Conservation (phyloP, 2,113 vertebrate genomes). For the Malaclemys terrapin region DNA sequence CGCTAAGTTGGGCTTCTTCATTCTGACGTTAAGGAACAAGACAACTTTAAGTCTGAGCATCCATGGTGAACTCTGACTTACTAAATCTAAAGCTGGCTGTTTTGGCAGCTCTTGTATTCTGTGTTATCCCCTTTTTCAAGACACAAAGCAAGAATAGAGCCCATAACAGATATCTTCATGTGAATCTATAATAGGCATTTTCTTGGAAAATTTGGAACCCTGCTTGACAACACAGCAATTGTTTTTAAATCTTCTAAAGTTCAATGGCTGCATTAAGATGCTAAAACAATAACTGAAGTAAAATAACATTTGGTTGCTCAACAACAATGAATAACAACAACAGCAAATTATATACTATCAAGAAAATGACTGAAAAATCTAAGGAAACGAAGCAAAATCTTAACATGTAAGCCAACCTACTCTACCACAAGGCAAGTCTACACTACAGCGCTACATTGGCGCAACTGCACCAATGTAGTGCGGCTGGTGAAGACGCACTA, state of each 20-base stretch:
- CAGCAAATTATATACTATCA: no score
- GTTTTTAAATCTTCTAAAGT: not conserved
- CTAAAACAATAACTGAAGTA: not conserved
- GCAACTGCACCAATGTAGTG: no score
- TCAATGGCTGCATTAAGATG: not conserved
- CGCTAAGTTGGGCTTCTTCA: not conserved
- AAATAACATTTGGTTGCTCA: no score
- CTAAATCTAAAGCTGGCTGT: not conserved
- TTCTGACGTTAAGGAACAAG: not conserved
- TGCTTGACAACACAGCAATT: not conserved
- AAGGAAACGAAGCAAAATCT: no score
- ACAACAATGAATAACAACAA: no score
- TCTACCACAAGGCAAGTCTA: no score
- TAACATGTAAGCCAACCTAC: no score
- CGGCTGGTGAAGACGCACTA: no score
- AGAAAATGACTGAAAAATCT: no score
- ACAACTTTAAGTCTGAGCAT: not conserved
- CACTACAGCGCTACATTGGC: no score
- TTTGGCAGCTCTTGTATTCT: not conserved
- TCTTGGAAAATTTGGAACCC: not conserved
- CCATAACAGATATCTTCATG: not conserved
- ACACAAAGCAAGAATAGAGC: not conserved
- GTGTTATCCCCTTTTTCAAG: not conserved
- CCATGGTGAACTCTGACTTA: not conserved
- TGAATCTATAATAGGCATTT: not conserved